phyloP scores from a whole-genome alignment of 1,140 invertebrate genomes.

The Drosophila obscura region DNA sequence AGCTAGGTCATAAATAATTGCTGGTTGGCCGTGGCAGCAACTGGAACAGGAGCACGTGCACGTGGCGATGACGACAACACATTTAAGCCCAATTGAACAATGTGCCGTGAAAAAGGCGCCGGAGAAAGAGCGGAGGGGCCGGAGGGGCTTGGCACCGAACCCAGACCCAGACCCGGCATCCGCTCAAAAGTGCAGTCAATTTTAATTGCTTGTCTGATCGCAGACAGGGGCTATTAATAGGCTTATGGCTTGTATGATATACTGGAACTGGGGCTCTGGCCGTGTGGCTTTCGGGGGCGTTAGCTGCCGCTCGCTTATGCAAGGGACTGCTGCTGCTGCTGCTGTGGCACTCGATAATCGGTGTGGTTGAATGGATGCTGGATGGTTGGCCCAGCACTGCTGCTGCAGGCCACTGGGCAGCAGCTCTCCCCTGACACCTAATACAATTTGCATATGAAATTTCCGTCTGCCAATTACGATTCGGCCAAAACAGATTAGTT shows the following conservation, averaged over 20 bases:
- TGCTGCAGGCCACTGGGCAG: background rate
- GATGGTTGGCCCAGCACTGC: background rate
- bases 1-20: constrained; percentile 62
- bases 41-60: constrained; percentile 53
- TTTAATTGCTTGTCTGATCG: constrained; percentile 80
- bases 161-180: constrained; percentile 16
- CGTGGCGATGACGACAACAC: constrained; percentile 54
- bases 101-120: constrained; percentile 16
- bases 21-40: constrained; percentile 25
- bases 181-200: constrained; percentile 79
- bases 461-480: constrained; percentile 62
- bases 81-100: constrained; percentile 77
- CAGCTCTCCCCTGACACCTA: constrained; percentile 43
- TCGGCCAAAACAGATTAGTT: constrained; percentile 60
- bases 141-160: background rate
- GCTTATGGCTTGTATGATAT: constrained; percentile 77
- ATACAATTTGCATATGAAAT: constrained; percentile 59
- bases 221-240: constrained; percentile 78
- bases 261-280: constrained; percentile 40
- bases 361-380: constrained; percentile 46
- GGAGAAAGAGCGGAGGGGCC: background rate
- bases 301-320: constrained; percentile 46
- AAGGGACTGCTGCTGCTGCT: constrained; percentile 23
- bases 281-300: constrained; percentile 63
- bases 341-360: constrained; percentile 60